Evolutionary conservation across 1,140 invertebrate genomes (phyloP).

Genomic region (Zeugodacus cucurbitae): DNA sequence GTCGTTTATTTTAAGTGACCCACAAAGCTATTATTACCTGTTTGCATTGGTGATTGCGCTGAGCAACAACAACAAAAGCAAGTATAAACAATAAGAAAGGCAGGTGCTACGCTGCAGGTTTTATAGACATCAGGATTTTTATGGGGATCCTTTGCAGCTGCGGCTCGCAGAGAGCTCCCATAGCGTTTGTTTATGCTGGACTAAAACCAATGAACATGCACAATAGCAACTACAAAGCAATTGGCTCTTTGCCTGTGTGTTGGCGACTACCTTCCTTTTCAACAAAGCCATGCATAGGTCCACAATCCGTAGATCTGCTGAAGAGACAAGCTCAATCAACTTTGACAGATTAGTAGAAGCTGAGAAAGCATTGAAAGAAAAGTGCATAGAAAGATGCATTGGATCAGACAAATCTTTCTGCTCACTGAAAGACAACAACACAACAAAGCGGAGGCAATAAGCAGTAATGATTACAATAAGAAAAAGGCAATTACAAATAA

Average conservation of each 20-base stretch:
- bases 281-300: neutral
- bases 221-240: neutral
- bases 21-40: neutral
- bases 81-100: neutral
- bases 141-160: neutral
- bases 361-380: neutral
- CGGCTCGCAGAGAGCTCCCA: neutral
- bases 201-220: neutral
- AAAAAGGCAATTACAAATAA: constrained; percentile 35
- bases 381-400: neutral
- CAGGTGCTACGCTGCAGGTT: neutral
- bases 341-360: constrained; percentile 14
- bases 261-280: neutral
- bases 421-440: neutral
- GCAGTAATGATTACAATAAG: constrained; percentile 3
- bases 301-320: neutral
- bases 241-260: neutral
- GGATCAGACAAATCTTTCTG: neutral
- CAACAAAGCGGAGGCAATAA: neutral
- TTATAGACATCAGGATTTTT: neutral
- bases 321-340: neutral
- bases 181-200: neutral
- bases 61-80: neutral
- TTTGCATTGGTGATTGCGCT: neutral
- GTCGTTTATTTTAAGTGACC: neutral